Conservation (phyloP, 1,140 invertebrate species). For the Scaptomyza montana region DNA sequence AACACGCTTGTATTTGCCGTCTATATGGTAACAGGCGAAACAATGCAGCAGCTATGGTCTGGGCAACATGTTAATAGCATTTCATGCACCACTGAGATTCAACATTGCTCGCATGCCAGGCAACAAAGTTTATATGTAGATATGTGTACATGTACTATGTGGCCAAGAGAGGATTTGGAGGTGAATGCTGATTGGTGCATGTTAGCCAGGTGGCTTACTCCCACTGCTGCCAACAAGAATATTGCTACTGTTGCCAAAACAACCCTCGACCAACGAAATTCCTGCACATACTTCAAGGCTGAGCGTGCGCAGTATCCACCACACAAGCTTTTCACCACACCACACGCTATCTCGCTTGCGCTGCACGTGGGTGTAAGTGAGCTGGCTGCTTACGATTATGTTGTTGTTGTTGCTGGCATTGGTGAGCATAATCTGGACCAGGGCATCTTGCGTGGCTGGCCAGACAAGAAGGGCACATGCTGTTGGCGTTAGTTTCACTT, state of each 20-base stretch:
- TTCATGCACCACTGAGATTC: constrained; percentile 75
- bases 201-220: constrained; percentile 49
- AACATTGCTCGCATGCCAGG: constrained; percentile 51
- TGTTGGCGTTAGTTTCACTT: constrained; percentile 80
- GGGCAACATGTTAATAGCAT: constrained; percentile 78
- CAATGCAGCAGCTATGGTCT: constrained; percentile 53
- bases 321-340: constrained; percentile 76
- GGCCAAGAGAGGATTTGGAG: not conserved
- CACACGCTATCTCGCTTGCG: constrained; percentile 7
- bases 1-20: constrained; percentile 5
- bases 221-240: constrained; percentile 8
- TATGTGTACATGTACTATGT: not conserved
- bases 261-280: constrained; percentile 74
- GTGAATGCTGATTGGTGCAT: constrained; percentile 56
- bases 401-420: constrained; percentile 47
- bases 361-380: not conserved
- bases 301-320: constrained; percentile 54
- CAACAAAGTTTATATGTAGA: constrained; percentile 11
- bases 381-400: constrained; percentile 17
- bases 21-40: constrained; percentile 35
- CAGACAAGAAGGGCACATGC: constrained; percentile 77
- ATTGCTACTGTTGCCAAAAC: constrained; percentile 71
- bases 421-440: constrained; percentile 71
- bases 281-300: constrained; percentile 52
- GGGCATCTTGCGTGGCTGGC: constrained; percentile 62